A percentile compares a stretch with the other conserved stretches of the same genome.
phyloP scores from a whole-genome alignment of 1,140 invertebrate genomes.

The Drosophila biarmipes region DNA sequence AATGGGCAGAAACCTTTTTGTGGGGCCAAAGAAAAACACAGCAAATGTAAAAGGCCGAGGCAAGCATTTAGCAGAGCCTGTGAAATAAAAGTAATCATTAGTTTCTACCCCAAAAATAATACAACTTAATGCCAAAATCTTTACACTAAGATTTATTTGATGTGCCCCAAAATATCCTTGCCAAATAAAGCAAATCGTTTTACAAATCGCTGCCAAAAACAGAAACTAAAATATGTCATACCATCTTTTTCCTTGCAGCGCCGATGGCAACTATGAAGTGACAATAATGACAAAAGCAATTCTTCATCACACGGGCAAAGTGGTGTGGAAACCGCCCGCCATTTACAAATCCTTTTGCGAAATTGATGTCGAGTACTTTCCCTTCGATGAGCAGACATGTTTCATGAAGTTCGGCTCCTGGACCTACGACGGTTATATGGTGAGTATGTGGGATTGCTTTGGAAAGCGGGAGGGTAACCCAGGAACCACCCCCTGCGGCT shows the following conservation, averaged over 20 bases:
- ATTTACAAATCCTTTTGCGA: slow-evolving; percentile 99
- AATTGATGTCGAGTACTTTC: slow-evolving; percentile 98
- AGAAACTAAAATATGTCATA: slow-evolving; percentile 4
- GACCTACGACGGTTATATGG: slow-evolving; percentile 97
- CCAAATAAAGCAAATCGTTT: too few relatives aligned
- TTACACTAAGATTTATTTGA: neutral
- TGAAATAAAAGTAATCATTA: neutral
- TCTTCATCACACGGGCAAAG: slow-evolving; percentile 95
- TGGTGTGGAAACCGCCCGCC: slow-evolving; percentile 98
- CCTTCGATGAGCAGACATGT: slow-evolving; percentile 98
- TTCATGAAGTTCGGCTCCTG: slow-evolving; percentile 99
- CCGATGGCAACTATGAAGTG: slow-evolving; percentile 99
- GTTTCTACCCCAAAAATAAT: too few relatives aligned
- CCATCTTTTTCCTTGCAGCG: slow-evolving; percentile 86
- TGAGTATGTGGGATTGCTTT: slow-evolving; percentile 85
- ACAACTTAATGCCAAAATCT: too few relatives aligned
- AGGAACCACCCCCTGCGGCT: slow-evolving; percentile 15
- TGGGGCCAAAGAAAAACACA: neutral
- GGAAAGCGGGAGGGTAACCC: too few relatives aligned
- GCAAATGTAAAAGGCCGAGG: slow-evolving; percentile 14
- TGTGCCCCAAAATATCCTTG: neutral
- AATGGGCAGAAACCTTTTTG: slow-evolving; percentile 1
- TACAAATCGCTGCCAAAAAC: neutral
- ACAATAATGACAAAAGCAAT: slow-evolving; percentile 99
- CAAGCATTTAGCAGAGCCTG: too few relatives aligned